Base-by-base conservation (phyloP, 2,888 invertebrate genomes). In the Taenaris catops region DNA sequence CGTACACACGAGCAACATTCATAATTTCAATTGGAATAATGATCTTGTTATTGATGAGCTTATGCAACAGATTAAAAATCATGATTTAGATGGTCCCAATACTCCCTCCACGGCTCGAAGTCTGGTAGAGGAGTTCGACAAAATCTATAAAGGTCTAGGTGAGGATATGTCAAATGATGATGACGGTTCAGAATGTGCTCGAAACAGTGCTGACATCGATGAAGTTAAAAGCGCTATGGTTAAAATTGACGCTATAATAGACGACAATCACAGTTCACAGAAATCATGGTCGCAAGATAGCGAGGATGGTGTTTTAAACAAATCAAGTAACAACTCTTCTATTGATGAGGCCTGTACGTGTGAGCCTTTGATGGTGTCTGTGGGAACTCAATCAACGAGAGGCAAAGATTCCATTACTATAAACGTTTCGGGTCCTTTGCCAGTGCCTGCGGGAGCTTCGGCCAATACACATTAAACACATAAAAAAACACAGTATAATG, bases 61-160 rank as follows among this genome's bases (percentile, higher is more conserved):
- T 19, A 66, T 80, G 53, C 68, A 76, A 38, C 64, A 76, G 34
- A 58, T 73, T 8, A 71, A 69, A 34, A 68, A 55, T 41, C 53
- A 59, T 21, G 75, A 76, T n/a, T 42, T 48, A 1, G 78, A 78
- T 2, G 51, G 42, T 8, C 58, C 67, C 0, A 70, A 70, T 23
- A 57, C 73, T 0, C 74, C 75, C 0, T 86, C 86, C 0, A 86
- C 86, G 0, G 86, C 86, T 19, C 65, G 75, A 2, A 86, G 86
- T 48, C 61, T 86, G 0, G 72, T 86, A 0, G 84, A 83, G 6
- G 86, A 86, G 44, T 68, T 78, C 9, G 79, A 83, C 46, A 69
- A 76, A 42, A 83, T 80, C 48, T 84, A 83, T 39, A 73, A 62
- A 41, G 64, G 61, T 16, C 49, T 81, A 0, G 51, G 50, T 1